Conservation (phyloP, 2,888 invertebrate genomes). For the Latrodectus elegans region DNA sequence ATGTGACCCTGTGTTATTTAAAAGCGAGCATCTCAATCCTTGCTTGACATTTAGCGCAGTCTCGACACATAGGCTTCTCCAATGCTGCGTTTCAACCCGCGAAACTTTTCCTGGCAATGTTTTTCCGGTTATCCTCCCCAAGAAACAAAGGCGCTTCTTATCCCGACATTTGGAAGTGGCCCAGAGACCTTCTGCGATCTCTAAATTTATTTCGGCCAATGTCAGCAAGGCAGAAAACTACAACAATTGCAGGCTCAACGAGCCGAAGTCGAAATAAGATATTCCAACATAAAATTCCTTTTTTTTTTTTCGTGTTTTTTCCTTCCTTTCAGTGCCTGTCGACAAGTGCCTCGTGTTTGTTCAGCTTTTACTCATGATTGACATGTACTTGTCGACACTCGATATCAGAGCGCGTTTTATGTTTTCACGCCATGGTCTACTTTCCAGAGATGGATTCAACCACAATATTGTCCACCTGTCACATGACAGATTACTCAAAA, state of each 20-base stretch:
- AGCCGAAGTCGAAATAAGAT: conserved; percentile 28
- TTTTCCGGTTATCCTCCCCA: conserved; percentile 39
- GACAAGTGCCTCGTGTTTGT: not conserved
- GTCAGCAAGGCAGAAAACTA: conserved; percentile 47
- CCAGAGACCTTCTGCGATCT: conserved; percentile 42
- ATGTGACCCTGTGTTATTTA: no score
- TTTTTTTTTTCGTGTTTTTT: not conserved
- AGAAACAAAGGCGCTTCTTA: conserved; percentile 25
- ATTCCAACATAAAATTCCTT: not conserved
- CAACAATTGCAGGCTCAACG: conserved; percentile 23
- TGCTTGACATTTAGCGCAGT: not conserved
- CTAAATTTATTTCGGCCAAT: conserved; percentile 64
- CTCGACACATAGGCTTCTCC: not conserved
- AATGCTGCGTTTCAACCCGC: not conserved
- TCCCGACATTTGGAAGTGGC: conserved; percentile 30
- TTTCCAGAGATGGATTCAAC: not conserved
- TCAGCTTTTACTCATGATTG: not conserved
- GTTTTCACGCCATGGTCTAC: not conserved
- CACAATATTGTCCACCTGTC: no score
- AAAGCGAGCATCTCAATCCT: not conserved
- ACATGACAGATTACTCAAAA: no score
- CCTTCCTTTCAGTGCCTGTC: not conserved
- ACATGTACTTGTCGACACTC: not conserved
- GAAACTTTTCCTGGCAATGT: conserved; percentile 6
- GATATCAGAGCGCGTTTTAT: not conserved